These are phyloP conservation scores for Strix uralensis DNA, from an alignment of 2,113 vertebrate species.

Conservation along the genomic window DNA sequence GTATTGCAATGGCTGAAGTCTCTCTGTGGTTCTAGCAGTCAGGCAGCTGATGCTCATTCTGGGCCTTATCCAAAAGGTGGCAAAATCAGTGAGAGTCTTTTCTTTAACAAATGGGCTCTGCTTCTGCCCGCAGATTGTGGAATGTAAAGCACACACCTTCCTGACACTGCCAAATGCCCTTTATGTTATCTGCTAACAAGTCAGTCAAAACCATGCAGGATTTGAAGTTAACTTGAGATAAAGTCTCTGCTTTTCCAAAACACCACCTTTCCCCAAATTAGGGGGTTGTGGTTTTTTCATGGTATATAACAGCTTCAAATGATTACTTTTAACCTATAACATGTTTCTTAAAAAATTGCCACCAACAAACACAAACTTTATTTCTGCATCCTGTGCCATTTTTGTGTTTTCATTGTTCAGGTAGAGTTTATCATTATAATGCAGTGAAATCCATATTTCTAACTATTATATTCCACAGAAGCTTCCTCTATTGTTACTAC, in stretches of 20 bases:
- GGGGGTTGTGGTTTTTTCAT: rapidly evolving
- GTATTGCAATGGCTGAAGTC: neutral
- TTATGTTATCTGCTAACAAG: neutral
- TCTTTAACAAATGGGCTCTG: neutral
- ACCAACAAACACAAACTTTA: neutral
- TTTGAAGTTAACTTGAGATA: neutral
- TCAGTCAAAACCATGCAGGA: neutral
- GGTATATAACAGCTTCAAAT: neutral
- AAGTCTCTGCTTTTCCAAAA: neutral
- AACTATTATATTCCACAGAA: neutral
- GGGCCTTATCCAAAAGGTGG: neutral
- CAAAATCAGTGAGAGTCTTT: neutral
- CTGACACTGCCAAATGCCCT: neutral
- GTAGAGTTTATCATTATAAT: neutral
- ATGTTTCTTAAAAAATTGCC: neutral
- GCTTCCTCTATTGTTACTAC: neutral
- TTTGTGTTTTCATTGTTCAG: neutral
- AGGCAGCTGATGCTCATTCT: neutral
- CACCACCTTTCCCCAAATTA: neutral
- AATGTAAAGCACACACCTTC: neutral
- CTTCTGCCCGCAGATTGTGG: rapidly evolving
- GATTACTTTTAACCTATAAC: neutral
- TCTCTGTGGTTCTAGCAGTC: neutral
- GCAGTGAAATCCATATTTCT: neutral
- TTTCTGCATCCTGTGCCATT: neutral